Percentiles rank a stretch among this genome's conserved stretches.
Evolutionary conservation across 2,797 vertebrate species (phyloP).

Genomic region (Urosaurus nigricauda): DNA sequence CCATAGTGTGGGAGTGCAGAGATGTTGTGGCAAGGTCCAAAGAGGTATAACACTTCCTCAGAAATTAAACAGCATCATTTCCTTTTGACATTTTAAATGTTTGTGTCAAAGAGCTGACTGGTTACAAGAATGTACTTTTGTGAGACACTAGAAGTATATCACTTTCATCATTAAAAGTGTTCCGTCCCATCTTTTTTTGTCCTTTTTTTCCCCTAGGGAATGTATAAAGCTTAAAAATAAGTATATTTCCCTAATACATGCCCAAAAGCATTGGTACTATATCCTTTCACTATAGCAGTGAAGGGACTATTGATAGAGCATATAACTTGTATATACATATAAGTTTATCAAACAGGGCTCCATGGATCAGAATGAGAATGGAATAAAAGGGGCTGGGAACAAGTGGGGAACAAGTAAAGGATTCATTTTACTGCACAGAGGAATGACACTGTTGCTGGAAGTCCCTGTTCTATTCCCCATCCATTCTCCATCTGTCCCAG

Average conservation of each 20-base stretch:
- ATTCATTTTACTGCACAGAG: too few relatives aligned
- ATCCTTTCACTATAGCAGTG: background rate
- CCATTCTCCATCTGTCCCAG: too few relatives aligned
- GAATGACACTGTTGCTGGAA: too few relatives aligned
- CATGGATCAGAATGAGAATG: too few relatives aligned
- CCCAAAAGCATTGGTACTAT: background rate
- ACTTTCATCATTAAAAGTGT: background rate
- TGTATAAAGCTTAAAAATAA: conserved; percentile 22
- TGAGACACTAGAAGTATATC: conserved; percentile 43
- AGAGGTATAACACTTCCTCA: conserved; percentile 29
- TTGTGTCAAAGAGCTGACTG: conserved; percentile 45
- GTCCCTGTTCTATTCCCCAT: too few relatives aligned
- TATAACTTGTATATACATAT: too few relatives aligned
- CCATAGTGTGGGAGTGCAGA: conserved; percentile 2
- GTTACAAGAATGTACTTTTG: conserved; percentile 29
- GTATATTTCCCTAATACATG: background rate
- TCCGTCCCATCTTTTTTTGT: background rate
- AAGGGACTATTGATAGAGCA: too few relatives aligned
- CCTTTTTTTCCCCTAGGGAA: background rate
- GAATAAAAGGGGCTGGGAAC: too few relatives aligned
- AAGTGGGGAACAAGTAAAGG: too few relatives aligned
- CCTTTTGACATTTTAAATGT: conserved; percentile 58
- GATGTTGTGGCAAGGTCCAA: background rate
- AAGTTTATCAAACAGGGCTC: too few relatives aligned
- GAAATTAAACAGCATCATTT: conserved; percentile 42